Percentiles rank a stretch among this genome's conserved stretches.
Conservation (phyloP, 92 coral and sea anemone species). For the Phymanthus crucifer region DNA sequence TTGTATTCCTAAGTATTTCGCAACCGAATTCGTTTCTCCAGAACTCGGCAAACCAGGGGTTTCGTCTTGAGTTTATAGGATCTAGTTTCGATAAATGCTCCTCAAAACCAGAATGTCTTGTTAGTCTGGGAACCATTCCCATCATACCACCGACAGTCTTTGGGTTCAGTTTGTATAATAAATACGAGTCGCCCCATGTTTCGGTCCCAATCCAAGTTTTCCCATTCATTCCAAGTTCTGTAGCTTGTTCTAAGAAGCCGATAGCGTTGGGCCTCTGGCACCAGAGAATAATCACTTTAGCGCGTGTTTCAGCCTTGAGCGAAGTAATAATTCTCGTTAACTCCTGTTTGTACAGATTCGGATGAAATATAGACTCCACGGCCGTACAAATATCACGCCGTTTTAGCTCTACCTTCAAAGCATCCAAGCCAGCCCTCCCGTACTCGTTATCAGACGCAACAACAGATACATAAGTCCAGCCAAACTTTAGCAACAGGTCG, state of each 20-base stretch:
- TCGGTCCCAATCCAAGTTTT: constrained; percentile 98
- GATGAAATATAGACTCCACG: constrained; percentile 68
- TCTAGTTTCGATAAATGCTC: constrained; percentile 51
- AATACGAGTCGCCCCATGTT: constrained; percentile 94
- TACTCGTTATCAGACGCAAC: constrained; percentile 93
- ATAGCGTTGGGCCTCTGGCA: constrained; percentile 89
- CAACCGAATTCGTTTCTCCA: constrained; percentile 67
- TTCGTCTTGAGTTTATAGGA: constrained; percentile 65
- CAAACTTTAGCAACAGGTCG: constrained; percentile 71
- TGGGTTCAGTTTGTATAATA: constrained; percentile 50
- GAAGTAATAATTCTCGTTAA: constrained; percentile 51
- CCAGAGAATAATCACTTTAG: constrained; percentile 82
- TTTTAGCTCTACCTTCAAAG: constrained; percentile 74
- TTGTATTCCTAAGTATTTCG: constrained; percentile 11
- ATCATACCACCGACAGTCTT: constrained; percentile 86
- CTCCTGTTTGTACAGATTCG: constrained; percentile 56
- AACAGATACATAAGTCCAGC: constrained; percentile 91
- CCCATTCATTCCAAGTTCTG: constrained; percentile 53
- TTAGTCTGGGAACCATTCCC: constrained; percentile 80
- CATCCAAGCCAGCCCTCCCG: constrained; percentile 92
- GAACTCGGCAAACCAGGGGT: constrained; percentile 89
- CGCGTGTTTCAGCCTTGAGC: constrained; percentile 62
- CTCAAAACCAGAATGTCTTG: constrained; percentile 61
- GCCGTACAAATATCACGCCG: constrained; percentile 74
- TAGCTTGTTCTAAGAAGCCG: constrained; percentile 80